Conservation (phyloP, 2,888 invertebrate species). For the Polydrusus tereticollis region DNA sequence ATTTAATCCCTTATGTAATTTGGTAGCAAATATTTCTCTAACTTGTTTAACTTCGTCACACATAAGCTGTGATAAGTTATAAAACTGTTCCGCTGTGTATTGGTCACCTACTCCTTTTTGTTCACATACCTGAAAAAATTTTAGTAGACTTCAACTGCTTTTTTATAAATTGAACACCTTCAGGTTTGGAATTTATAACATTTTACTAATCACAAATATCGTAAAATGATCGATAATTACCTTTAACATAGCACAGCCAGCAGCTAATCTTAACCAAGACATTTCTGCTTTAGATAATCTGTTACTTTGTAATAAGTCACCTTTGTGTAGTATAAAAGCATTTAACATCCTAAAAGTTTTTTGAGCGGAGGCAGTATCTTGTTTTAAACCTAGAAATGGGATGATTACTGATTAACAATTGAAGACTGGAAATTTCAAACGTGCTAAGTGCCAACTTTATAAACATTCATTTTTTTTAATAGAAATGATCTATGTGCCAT, state of each 20-base stretch:
- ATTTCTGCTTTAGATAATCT: constrained; percentile 87
- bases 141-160: not conserved
- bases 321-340: constrained; percentile 94
- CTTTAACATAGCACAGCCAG: constrained; percentile 96
- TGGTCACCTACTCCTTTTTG: constrained; percentile 97
- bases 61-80: constrained; percentile 92
- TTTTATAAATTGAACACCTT: too few relatives aligned
- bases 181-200: too few relatives aligned
- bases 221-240: constrained; percentile 59
- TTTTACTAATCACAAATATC: too few relatives aligned
- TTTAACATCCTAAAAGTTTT: constrained; percentile 95
- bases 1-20: constrained; percentile 87
- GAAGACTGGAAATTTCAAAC: too few relatives aligned
- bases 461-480: too few relatives aligned
- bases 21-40: constrained; percentile 79
- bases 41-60: constrained; percentile 89
- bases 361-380: constrained; percentile 88
- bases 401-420: too few relatives aligned
- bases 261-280: constrained; percentile 92
- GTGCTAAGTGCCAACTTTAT: too few relatives aligned
- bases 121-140: constrained; percentile 77
- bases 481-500: too few relatives aligned
- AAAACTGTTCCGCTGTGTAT: constrained; percentile 94
- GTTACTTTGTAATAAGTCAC: constrained; percentile 74
- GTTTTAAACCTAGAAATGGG: constrained; percentile 85